Evolutionary conservation across 2,113 vertebrate species (phyloP), one percentile per base, ranked within the genome.

Genomic region (Anhinga rufa): DNA sequence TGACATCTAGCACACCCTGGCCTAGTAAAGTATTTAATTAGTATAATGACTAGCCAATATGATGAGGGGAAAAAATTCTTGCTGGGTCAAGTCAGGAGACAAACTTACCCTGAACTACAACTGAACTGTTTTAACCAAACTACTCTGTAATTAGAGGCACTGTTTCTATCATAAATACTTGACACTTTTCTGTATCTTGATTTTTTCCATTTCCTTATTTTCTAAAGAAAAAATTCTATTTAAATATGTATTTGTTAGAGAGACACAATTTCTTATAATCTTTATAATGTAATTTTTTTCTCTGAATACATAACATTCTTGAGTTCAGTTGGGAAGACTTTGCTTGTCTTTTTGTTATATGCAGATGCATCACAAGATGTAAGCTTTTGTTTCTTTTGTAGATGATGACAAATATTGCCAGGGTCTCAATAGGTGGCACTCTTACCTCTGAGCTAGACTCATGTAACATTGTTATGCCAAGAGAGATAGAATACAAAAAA

Each of bases 341-440:
- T 36, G 5, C 18, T 70, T 76, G 26, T 69, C 4, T 49, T 71
- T 79, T 70, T 42, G 17, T 49, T 38, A 21, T 21, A 54, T 54
- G n/a, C 1, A 4, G 12, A 44, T 60, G 2, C 11, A 66, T 72
- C 5, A 20, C 15, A 61, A 75, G 38, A 21, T 38, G 12, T 28
- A 61, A 74, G 58, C 17, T 64, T 83, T 68, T 78, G 16, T 79
- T 94, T 93, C 72, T 16, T 28, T 70, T 65, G 26, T 21, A 81
- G n/a, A 55, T 0, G 10, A 52, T 42, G 42, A 54, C 28, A 49
- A 91, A 44, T 80, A 79, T 51, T 85, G 38, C 14, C 20, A 52
- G 13, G 58, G 34, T 76, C 86, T 93, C 98, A 96, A 95, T 95
- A 98, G 98, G 95, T 98, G 98, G 97, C 98, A 97, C 92, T 98